These are phyloP conservation scores for Agrochola lota DNA, from an alignment of 2,888 invertebrate genomes.

Conservation along the genomic window DNA sequence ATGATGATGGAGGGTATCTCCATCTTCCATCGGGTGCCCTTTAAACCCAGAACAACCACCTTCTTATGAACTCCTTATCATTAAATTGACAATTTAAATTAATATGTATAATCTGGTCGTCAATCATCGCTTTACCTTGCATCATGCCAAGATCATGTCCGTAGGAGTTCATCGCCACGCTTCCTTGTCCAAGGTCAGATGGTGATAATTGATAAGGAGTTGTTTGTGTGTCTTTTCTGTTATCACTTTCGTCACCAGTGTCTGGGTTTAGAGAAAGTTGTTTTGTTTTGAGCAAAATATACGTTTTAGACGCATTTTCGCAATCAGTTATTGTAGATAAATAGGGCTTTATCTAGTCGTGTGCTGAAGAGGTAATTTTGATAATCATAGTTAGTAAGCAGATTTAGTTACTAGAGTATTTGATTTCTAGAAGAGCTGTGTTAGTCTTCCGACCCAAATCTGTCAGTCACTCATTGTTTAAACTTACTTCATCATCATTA, in stretches of 20 bases:
- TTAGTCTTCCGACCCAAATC: not conserved
- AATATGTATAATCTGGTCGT: conserved; percentile 38
- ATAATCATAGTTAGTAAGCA: not conserved
- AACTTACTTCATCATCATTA: not conserved
- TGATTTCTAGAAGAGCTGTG: not conserved
- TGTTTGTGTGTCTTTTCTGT: conserved; percentile 55
- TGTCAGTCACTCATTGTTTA: not conserved
- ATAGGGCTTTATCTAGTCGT: conserved; percentile 1
- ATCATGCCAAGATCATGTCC: conserved; percentile 55
- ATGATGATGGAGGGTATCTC: not conserved
- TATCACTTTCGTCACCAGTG: conserved; percentile 52
- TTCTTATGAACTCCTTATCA: conserved; percentile 9
- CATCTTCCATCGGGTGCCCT: not conserved
- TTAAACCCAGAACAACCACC: conserved; percentile 18
- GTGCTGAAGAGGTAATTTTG: conserved; percentile 5
- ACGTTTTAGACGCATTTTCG: conserved; percentile 29
- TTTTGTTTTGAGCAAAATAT: conserved; percentile 32
- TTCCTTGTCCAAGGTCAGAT: conserved; percentile 71
- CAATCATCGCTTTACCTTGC: conserved; percentile 47
- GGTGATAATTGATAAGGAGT: conserved; percentile 68
- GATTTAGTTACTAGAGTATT: not conserved
- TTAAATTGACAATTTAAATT: conserved; percentile 31
- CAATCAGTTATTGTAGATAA: conserved; percentile 13
- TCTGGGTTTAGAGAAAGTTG: conserved; percentile 56
- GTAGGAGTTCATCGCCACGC: conserved; percentile 48